A percentile compares a stretch with the other conserved stretches of the same genome.
Conservation (phyloP, 2,113 vertebrate genomes). For the Callipepla californica region DNA sequence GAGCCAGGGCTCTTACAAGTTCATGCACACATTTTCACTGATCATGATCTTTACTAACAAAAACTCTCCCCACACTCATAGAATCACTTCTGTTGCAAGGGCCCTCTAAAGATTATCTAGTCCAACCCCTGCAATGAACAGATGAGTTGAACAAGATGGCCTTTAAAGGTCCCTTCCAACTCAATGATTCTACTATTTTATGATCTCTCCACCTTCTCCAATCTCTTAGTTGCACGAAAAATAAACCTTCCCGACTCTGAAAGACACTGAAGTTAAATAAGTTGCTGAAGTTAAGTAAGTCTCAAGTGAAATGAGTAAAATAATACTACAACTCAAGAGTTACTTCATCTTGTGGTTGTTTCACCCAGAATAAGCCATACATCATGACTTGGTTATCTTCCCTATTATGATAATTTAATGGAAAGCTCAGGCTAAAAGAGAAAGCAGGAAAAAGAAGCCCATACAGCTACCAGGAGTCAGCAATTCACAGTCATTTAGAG, state of each 20-base stretch:
- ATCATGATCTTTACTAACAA: neutral
- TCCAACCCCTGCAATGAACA: too few relatives aligned
- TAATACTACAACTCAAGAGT: neutral
- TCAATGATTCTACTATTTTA: too few relatives aligned
- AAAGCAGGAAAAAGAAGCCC: neutral
- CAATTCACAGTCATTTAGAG: slow-evolving; percentile 5
- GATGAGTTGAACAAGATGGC: too few relatives aligned
- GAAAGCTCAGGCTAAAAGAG: neutral
- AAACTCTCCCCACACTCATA: neutral
- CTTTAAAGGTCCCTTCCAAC: too few relatives aligned
- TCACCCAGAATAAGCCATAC: neutral
- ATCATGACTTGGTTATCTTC: neutral
- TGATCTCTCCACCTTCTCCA: neutral
- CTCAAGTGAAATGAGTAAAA: neutral
- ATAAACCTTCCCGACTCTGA: neutral
- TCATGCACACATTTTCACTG: neutral
- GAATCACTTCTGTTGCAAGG: neutral
- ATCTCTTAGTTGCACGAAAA: neutral
- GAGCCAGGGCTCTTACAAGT: neutral
- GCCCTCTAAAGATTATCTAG: too few relatives aligned
- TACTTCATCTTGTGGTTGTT: neutral
- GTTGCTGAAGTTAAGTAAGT: neutral
- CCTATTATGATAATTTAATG: neutral
- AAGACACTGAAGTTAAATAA: neutral
- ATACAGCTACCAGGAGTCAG: neutral